Conservation (phyloP, 2,113 vertebrate species). For the Echinops telfairi region DNA sequence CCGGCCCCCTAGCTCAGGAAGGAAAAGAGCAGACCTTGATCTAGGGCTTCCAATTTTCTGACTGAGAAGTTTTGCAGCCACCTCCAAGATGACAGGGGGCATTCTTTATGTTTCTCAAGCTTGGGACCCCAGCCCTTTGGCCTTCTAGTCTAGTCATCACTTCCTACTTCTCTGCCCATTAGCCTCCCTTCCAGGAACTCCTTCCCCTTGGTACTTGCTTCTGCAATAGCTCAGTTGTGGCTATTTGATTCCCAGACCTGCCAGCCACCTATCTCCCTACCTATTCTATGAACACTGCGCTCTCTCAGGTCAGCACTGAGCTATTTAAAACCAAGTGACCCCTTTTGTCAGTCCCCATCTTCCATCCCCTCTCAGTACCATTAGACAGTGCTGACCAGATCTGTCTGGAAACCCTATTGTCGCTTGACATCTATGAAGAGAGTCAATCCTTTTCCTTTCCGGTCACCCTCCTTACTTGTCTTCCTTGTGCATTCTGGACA, state of each 20-base stretch:
- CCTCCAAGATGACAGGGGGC: background rate
- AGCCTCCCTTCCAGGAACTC: background rate
- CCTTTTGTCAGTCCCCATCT: conserved; percentile 27
- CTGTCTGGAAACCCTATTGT: conserved; percentile 15
- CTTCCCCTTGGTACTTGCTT: background rate
- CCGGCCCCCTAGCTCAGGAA: background rate
- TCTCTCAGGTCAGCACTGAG: conserved; percentile 13
- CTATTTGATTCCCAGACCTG: background rate
- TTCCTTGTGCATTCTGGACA: background rate
- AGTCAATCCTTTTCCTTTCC: background rate
- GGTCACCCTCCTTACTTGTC: background rate
- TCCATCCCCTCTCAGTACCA: background rate
- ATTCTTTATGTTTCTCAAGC: background rate
- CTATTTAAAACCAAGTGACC: conserved; percentile 26
- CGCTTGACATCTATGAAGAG: conserved; percentile 29
- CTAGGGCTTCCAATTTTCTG: background rate
- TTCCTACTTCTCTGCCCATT: background rate
- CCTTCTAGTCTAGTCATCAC: background rate
- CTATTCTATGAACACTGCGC: background rate
- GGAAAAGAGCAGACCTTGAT: background rate
- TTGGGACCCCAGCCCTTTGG: background rate
- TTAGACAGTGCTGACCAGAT: background rate
- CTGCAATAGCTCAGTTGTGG: background rate
- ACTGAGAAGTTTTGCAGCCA: background rate
- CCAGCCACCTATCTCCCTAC: background rate